Percentiles rank a stretch among this genome's conserved stretches.
These are phyloP conservation scores for Orchesellides sinensis DNA, from an alignment of 2,888 invertebrate genomes.

Conservation along the genomic window DNA sequence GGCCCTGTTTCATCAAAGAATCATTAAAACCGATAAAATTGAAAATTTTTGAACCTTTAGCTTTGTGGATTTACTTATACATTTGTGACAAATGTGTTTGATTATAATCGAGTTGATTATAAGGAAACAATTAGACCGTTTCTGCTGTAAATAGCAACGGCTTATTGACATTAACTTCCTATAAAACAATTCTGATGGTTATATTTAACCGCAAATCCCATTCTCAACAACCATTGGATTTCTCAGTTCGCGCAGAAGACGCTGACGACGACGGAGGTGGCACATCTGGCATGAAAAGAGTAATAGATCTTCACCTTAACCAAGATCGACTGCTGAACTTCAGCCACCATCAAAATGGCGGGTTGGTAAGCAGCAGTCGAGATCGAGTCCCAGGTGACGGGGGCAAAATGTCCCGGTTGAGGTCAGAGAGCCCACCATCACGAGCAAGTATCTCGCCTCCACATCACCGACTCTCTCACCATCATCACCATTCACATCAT, in stretches of 20 bases:
- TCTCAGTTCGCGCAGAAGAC: conserved; percentile 65
- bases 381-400: conserved; percentile 66
- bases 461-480: conserved; percentile 48
- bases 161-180: conserved; percentile 14
- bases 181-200: conserved; percentile 70
- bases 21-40: no score
- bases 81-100: not conserved
- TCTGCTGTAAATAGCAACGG: conserved; percentile 17
- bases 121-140: not conserved
- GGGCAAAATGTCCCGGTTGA: conserved; percentile 71
- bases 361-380: conserved; percentile 61
- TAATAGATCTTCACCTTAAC: conserved; percentile 72
- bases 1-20: no score
- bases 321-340: conserved; percentile 66
- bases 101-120: not conserved
- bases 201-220: conserved; percentile 70
- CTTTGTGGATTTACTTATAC: no score
- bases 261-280: conserved; percentile 41
- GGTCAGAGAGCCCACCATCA: conserved; percentile 55
- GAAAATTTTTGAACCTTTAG: no score
- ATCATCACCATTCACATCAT: conserved; percentile 51
- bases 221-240: conserved; percentile 71
- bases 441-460: conserved; percentile 37
- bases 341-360: conserved; percentile 72
- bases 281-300: conserved; percentile 74